Evolutionary conservation across 2,113 vertebrate species (phyloP), one percentile per base, ranked within the genome.

Genomic region (Albula glossodonta): DNA sequence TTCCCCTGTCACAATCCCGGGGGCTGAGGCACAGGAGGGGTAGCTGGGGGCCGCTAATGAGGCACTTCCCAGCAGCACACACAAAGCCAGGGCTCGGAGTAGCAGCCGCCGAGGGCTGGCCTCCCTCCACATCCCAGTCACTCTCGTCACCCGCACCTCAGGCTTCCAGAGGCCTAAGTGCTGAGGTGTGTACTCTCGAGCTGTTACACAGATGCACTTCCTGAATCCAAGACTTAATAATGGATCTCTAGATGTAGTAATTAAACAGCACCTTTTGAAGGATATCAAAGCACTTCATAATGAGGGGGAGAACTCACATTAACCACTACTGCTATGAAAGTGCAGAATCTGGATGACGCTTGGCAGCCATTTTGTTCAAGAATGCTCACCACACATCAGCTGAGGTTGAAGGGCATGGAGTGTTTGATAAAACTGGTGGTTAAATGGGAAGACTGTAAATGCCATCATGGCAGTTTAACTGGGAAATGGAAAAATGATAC

Each of bases 71-170:
- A 81, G 84, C 81, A 15, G 63, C 22, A 41, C 22, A 89, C 83
- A 91, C 92, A 90, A 92, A 84, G 89, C 83, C 2, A 87, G 81
- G 87, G 52, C 90, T 82, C 88, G 77, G 80, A 57, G 48, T 56
- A 82, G 53, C 17, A 80, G 85, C 83, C 0, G 0, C 48, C 9
- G 87, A 4, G 89, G 90, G 87, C 88, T 66, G 89, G 80, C 90
- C 90, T 77, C 9, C 83, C 88, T 87, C 91, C 87, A 82, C 89
- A 81, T 10, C 12, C 51, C 83, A 86, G 90, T 92, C 91, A 89
- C 90, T 88, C 90, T 94, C 86, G 91, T 93, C 94, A 93, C 89
- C 91, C 91, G 85, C 93, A 90, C 92, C 90, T 92, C 17, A 91
- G 84, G 88, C 88, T 87, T 89, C 91, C 89, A 85, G 90, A 91